Evolutionary conservation across 2,113 vertebrate genomes (phyloP).

Genomic region (Acanthisitta chloris): DNA sequence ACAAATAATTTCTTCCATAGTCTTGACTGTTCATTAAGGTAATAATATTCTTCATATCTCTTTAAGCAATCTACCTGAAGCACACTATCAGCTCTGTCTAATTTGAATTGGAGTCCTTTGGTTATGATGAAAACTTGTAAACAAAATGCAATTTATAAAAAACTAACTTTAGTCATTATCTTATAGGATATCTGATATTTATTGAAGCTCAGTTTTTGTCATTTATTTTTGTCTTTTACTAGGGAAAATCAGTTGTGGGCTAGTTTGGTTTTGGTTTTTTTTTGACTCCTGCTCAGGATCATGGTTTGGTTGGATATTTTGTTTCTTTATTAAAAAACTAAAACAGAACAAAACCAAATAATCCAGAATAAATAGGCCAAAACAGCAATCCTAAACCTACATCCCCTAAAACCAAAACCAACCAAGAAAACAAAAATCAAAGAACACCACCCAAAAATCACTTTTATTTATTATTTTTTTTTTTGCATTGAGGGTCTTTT

Average conservation of each 20-base stretch:
- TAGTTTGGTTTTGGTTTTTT: background rate
- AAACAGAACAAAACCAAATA: background rate
- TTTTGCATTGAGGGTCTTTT: background rate
- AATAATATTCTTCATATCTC: background rate
- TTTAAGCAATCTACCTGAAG: background rate
- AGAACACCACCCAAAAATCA: fast-evolving
- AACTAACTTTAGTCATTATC: background rate
- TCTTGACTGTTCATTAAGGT: background rate
- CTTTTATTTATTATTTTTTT: background rate
- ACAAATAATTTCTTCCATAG: background rate
- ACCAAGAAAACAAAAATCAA: fast-evolving
- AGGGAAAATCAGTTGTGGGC: fast-evolving
- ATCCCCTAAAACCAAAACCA: background rate
- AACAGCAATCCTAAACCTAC: background rate
- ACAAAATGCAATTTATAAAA: background rate
- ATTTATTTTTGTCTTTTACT: background rate
- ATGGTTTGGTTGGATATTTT: background rate
- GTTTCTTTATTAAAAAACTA: background rate
- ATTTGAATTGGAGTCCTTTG: background rate
- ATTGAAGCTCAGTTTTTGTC: background rate
- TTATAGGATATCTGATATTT: background rate
- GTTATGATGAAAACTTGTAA: background rate
- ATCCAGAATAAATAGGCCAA: background rate
- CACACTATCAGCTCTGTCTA: background rate
- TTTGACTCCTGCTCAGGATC: background rate